Conservation (phyloP, 2,888 invertebrate species). For the Epirrhoe alternata region DNA sequence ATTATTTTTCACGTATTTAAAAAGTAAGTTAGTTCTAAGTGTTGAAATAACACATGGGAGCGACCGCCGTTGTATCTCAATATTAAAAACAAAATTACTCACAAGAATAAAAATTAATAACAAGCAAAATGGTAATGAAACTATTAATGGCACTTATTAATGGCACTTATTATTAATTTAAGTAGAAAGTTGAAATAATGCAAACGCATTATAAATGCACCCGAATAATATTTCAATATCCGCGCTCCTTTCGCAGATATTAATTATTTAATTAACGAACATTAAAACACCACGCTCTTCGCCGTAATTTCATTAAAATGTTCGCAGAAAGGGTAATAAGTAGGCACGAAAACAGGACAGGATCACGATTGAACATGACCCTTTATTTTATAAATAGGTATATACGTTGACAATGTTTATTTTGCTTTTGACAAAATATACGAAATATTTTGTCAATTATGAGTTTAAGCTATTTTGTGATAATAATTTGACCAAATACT, state of each 20-base stretch:
- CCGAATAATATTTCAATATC: conserved; percentile 17
- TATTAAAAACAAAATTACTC: background rate
- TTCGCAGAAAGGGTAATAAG: conserved; percentile 5
- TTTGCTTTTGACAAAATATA: too few species aligned
- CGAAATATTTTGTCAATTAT: too few species aligned
- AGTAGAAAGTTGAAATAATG: conserved; percentile 15
- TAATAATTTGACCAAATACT: too few species aligned
- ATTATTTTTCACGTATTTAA: too few species aligned
- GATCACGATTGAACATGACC: background rate
- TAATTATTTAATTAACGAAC: conserved; percentile 32
- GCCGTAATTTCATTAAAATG: conserved; percentile 54
- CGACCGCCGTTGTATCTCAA: too few species aligned
- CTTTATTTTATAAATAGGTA: too few species aligned
- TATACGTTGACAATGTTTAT: too few species aligned
- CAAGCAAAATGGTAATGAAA: conserved; percentile 3
- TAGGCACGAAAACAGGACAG: background rate
- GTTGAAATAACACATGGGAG: too few species aligned
- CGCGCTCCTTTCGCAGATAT: conserved; percentile 18
- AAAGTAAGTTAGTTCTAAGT: too few species aligned
- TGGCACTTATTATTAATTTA: conserved; percentile 27
- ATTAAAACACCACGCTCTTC: conserved; percentile 40
- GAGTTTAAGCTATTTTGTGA: too few species aligned
- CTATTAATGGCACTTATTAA: conserved; percentile 20
- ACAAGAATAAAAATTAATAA: conserved; percentile 1
- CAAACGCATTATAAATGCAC: conserved; percentile 20